Base-by-base conservation (phyloP, 2,113 vertebrate genomes). In the Erythrocebus patas region DNA sequence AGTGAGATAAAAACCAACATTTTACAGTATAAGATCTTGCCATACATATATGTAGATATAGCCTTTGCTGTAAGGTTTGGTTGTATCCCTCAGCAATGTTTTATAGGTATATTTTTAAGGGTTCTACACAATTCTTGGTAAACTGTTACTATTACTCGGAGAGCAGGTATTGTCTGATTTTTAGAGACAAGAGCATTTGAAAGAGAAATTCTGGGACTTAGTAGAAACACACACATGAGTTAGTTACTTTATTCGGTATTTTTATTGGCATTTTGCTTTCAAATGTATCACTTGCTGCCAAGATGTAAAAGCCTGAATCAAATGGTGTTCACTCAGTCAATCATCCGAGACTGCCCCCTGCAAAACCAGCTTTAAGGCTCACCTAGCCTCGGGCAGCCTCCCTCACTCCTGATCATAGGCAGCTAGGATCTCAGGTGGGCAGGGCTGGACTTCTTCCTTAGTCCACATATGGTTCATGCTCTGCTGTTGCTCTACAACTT, bases 1-100 rank as follows among this genome's bases (percentile, higher is more conserved):
- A 72, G 30, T 32, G n/a, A 68, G 30, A 83, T 50, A 91, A 94
- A 96, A 89, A 45, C 76, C 9, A 45, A 32, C 9, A 57, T 79
- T 23, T 72, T 30, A 59, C 5, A 83, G 14, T 30, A 30, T 64
- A 64, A 64, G 43, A 52, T 80, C 61, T 85, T 84, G 61, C 3
- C 32, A 12, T n/a, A 72, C 6, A 52, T 40, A 91, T 84, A 52
- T 73, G 30, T 50, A 40, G 57, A 23, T 82, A 13, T n/a, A 22
- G 5, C 25, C 5, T 5, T 18, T 57, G 55, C 2, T 27, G 73
- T 25, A 52, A 40, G 9, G 6, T 35, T 87, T 89, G 70, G 30
- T 55, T 80, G 14, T 20, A 55, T 55, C 9, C 20, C n/a, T 91
- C 48, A 95, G 8, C 43, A 23, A 27, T 9, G 13, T 59, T 75